Base-by-base conservation (phyloP, 2,888 invertebrate species). In the Dusona sp. region DNA sequence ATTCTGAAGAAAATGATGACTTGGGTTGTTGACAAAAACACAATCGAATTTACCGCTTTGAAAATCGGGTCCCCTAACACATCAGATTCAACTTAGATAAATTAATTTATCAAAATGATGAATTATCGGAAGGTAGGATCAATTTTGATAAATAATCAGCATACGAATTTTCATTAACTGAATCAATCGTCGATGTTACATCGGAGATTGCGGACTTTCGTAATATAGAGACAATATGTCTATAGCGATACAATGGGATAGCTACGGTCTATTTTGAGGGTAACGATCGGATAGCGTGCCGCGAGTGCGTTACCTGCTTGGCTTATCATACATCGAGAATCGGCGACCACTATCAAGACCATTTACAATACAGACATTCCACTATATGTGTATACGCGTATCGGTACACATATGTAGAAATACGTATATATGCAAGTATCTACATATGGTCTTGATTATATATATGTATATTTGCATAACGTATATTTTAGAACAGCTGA, bases 211-310 rank as follows among this genome's bases (percentile, higher is more conserved):
- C 61, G 51, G 57, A 61, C 61, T 48, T 19, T 25, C 16, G 8
- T 64, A 16, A 57, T 25, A 54, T 7, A 19, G 7, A n/a, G 16
- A n/a, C 6, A 25, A n/a, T 29, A 13, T 45, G n/a, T 33, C 45
- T 45, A 29, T 80, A 48, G 65, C 0, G 22, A 7, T 19, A 29
- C 54, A 38, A 42, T 45, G 65, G 64, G 70, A 70, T 29, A 29
- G 73, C 36, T 25, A 38, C 36, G 77, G 73, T 81, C 83, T 83
- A 83, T 87, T 88, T 84, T 57, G 85, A 72, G 84, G 73, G 79
- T 87, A 87, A 89, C 83, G 88, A 88, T 88, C 78, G 78, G 77
- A 38, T 89, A 79, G 88, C 89, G 88, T 89, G 89, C 82, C 65
- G 72, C 67, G 38, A 57, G 70, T 83, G 78, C 85, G 74, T 87